Evolutionary conservation across 2,888 invertebrate genomes (phyloP).

Genomic region (Parelbella ahira): DNA sequence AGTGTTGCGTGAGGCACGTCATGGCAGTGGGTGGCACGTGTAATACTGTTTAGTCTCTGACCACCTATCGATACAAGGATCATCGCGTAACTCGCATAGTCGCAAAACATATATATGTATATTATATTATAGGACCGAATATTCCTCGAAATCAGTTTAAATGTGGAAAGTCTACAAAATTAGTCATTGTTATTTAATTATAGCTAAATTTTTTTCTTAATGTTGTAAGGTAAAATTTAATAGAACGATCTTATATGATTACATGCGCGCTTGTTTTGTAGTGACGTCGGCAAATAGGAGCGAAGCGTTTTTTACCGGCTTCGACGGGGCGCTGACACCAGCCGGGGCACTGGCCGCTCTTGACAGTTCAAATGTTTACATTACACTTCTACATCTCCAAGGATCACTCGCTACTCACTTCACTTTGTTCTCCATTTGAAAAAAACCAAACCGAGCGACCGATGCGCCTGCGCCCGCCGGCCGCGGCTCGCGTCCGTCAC

Average conservation of each 20-base stretch:
- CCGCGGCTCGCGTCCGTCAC: too few species aligned
- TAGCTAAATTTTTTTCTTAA: not conserved
- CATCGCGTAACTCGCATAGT: too few species aligned
- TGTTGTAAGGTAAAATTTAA: not conserved
- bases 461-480: not conserved
- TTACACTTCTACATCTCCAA: slow-evolving; percentile 57
- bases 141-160: too few species aligned
- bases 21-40: slow-evolving; percentile 47
- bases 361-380: slow-evolving; percentile 80
- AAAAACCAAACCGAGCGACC: not conserved
- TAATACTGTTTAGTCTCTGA: slow-evolving; percentile 31
- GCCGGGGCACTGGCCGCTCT: slow-evolving; percentile 78
- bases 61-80: slow-evolving; percentile 14
- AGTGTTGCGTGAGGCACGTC: slow-evolving; percentile 61
- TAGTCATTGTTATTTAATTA: too few species aligned
- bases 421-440: slow-evolving; percentile 38
- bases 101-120: too few species aligned
- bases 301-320: slow-evolving; percentile 75
- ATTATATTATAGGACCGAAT: too few species aligned
- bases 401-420: slow-evolving; percentile 58
- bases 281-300: slow-evolving; percentile 56
- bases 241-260: slow-evolving; percentile 1
- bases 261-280: slow-evolving; percentile 39
- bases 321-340: slow-evolving; percentile 74
- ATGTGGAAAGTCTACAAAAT: too few species aligned